These are phyloP conservation scores for Morelia viridis DNA, from an alignment of 2,797 vertebrate genomes.

Conservation along the genomic window DNA sequence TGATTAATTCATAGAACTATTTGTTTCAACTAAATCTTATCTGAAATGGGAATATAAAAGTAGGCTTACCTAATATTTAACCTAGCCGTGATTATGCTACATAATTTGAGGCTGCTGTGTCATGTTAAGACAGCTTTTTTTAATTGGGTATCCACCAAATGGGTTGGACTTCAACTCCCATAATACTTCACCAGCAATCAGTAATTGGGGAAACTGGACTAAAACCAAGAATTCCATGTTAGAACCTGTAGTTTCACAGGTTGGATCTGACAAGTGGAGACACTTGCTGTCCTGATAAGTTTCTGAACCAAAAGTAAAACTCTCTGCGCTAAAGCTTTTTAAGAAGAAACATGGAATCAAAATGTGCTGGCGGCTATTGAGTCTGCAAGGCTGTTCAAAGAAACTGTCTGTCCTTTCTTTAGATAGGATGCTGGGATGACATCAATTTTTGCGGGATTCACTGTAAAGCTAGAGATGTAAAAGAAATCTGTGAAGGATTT, in stretches of 20 bases:
- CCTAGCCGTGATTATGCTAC: neutral
- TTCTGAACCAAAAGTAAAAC: neutral
- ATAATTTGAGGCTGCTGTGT: neutral
- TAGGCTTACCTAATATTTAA: neutral
- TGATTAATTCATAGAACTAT: constrained; percentile 31
- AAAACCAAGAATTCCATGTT: neutral
- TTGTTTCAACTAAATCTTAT: constrained; percentile 41
- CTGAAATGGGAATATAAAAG: neutral
- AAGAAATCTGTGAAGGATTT: neutral
- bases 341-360: neutral
- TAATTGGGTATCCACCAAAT: neutral
- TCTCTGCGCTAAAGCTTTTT: neutral
- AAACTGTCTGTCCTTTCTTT: neutral
- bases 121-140: neutral
- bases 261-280: neutral
- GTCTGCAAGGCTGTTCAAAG: neutral
- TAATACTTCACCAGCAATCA: neutral
- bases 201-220: neutral
- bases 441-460: neutral
- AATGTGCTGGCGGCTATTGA: neutral
- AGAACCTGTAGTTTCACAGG: neutral
- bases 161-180: neutral
- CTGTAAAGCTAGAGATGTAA: neutral
- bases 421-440: neutral
- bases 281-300: fast-evolving